Evolutionary conservation across 2,888 invertebrate genomes (phyloP), one percentile per base, ranked within the genome.

Genomic region (Nysson spinosus): DNA sequence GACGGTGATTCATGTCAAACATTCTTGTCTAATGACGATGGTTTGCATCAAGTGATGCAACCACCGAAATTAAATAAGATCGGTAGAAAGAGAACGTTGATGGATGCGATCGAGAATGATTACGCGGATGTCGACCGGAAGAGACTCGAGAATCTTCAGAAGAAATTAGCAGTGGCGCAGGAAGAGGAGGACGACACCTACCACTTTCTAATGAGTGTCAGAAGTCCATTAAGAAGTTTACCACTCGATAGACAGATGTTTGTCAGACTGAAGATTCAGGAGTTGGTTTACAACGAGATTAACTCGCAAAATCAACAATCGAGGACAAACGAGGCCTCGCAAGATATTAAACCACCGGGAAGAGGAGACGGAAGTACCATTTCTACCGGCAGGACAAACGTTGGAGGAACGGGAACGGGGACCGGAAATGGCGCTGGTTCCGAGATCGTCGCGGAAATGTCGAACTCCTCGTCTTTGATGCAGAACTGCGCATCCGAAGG

Each of bases 101-200:
- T 79, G 47, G 81, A 82, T 12, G 58, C 69, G 30, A 58, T 78
- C 43, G 80, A 81, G 0, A 73, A 78, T 62, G 75, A 76, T 46
- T 78, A 75, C 17, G 42, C 63, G 1, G 74, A 77, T 2, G 39
- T 74, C n/a, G 81, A 81, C 1, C 67, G 81, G 1, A 80, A 80
- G 34, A 65, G 81, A 20, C 77, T 71, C 63, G 81, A 78, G 39
- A 62, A 60, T 12, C 30, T 68, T 3, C 78, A 77, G 5, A 76
- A 78, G 30, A 71, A 80, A 7, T 16, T 77, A 26, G 61, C 65
- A 28, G 51, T 60, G 2, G 64, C 63, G 0, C 63, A 72, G 32
- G 80, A 81, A 12, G 77, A 81, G 16, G 80, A 80, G 11, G 81
- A 82, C 56, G 81, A 82, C 30, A 81, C 81, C 34, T 82, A 81